These are phyloP conservation scores for Balaenoptera acutorostrata DNA, from an alignment of 2,113 vertebrate genomes.

Conservation along the genomic window DNA sequence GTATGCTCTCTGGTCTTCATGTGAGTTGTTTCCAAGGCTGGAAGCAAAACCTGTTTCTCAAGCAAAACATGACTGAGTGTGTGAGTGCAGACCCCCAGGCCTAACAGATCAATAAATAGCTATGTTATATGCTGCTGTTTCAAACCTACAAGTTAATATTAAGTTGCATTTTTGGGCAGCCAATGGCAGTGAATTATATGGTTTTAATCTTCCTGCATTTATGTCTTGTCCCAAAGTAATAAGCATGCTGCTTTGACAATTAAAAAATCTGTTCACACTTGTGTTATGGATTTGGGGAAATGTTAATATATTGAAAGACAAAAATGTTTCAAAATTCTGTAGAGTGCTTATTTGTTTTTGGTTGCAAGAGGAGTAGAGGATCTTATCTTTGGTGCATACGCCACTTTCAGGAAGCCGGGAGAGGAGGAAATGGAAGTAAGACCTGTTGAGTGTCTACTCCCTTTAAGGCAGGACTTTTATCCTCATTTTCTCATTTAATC, in stretches of 20 bases:
- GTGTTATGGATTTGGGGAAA: background rate
- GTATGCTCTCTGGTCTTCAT: background rate
- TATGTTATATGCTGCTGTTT: background rate
- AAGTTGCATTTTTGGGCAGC: background rate
- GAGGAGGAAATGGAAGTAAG: background rate
- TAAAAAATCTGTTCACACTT: slow-evolving; percentile 39
- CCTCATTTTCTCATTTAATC: background rate
- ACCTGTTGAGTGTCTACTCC: background rate
- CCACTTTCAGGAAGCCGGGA: background rate
- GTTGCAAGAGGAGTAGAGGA: background rate
- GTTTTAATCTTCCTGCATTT: slow-evolving; percentile 12
- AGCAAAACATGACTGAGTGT: background rate
- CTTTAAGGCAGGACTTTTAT: background rate
- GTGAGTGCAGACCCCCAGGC: background rate
- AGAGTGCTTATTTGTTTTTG: background rate
- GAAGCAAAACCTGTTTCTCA: slow-evolving; percentile 28
- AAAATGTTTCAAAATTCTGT: background rate
- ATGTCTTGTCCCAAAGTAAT: slow-evolving; percentile 19
- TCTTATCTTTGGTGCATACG: background rate
- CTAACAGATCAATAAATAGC: background rate
- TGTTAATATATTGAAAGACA: background rate
- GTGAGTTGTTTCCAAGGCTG: background rate
- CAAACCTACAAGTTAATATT: background rate
- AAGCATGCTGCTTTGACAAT: background rate
- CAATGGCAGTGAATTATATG: background rate